phyloP scores from a whole-genome alignment of 1,140 invertebrate species.

The Cotesia chilonis region DNA sequence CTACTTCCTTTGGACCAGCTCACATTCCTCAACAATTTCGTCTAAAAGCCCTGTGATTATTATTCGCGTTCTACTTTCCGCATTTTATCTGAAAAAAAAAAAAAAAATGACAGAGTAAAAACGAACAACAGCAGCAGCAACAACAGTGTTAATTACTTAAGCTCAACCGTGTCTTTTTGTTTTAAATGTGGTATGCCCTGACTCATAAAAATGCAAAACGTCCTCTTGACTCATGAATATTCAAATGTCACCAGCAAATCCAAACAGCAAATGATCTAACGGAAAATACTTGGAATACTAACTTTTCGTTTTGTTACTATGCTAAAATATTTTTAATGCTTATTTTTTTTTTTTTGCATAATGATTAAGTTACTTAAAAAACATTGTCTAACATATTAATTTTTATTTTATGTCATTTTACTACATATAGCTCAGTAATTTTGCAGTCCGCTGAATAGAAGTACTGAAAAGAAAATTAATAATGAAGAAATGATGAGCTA shows the following conservation, averaged over 20 bases:
- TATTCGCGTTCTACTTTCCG: conserved; percentile 9
- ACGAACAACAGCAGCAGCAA: not conserved
- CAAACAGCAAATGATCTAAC: not conserved
- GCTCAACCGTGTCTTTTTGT: conserved; percentile 19
- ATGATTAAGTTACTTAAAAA: too few species aligned
- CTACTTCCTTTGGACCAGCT: conserved; percentile 14
- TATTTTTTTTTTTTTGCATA: too few species aligned
- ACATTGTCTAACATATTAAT: too few species aligned
- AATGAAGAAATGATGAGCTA: too few species aligned
- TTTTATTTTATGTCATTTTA: too few species aligned
- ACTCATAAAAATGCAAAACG: conserved; percentile 29
- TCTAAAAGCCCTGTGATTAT: conserved; percentile 11
- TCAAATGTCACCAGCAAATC: not conserved
- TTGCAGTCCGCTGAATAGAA: too few species aligned
- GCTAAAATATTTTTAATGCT: not conserved
- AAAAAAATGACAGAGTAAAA: not conserved
- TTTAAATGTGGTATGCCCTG: not conserved
- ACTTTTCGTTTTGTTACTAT: not conserved
- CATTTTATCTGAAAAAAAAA: conserved; percentile 5
- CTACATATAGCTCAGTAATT: too few species aligned
- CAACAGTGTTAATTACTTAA: conserved; percentile 22
- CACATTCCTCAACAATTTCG: conserved; percentile 16
- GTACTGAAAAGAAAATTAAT: too few species aligned
- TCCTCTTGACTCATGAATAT: conserved; percentile 32
- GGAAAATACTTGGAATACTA: not conserved